Conservation (phyloP, 2,113 vertebrate species). For the Paedocypris sp. region DNA sequence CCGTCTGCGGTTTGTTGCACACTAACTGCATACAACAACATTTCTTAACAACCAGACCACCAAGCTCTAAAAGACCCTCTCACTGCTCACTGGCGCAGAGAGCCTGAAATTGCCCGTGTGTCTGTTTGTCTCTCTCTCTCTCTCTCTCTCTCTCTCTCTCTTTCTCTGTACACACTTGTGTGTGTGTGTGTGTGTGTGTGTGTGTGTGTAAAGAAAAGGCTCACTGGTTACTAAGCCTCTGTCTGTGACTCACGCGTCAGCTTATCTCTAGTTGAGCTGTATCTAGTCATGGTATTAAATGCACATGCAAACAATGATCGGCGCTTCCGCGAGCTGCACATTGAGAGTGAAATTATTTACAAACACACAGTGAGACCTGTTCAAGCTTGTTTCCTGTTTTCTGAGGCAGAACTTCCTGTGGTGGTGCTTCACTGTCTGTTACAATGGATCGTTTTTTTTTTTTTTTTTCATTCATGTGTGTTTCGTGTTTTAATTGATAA, state of each 20-base stretch:
- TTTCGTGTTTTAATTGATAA: too few relatives aligned
- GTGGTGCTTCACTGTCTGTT: too few relatives aligned
- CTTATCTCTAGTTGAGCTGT: not conserved
- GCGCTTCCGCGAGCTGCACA: not conserved
- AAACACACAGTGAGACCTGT: not conserved
- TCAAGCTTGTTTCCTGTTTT: conserved; percentile 34
- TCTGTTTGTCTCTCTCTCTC: too few relatives aligned
- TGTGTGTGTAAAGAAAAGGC: not conserved
- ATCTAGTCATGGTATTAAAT: not conserved
- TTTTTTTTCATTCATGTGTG: too few relatives aligned
- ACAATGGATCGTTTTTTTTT: too few relatives aligned
- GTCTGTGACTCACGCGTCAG: conserved; percentile 12
- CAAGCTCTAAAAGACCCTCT: conserved; percentile 1
- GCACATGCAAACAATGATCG: not conserved
- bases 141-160: too few relatives aligned
- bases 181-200: conserved; percentile 8
- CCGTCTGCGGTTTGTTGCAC: conserved; percentile 21
- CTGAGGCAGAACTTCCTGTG: conserved; percentile 20
- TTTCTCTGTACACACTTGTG: too few relatives aligned
- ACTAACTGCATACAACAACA: conserved; percentile 13
- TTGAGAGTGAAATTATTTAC: not conserved
- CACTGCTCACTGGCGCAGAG: not conserved
- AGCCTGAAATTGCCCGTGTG: conserved; percentile 18
- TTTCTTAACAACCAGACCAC: conserved; percentile 13
- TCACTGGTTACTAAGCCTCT: not conserved